These are phyloP conservation scores for Zaprionus ghesquierei DNA, from an alignment of 1,140 invertebrate genomes.

Conservation along the genomic window DNA sequence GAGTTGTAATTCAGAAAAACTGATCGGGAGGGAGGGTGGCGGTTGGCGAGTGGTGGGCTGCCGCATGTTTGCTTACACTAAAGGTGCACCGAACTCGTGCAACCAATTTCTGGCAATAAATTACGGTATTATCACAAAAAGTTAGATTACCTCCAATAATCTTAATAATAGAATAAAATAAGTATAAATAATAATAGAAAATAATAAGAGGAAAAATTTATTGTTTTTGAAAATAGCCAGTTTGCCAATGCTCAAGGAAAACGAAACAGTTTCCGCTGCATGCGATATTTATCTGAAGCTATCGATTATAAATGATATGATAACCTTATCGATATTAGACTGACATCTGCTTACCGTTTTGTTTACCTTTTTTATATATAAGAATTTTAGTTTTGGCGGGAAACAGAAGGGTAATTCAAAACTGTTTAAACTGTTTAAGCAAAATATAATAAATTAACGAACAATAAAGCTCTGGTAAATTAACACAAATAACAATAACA, in stretches of 20 bases:
- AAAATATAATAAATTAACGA: background rate
- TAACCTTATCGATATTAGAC: background rate
- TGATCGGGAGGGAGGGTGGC: slow-evolving; percentile 37
- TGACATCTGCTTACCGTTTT: background rate
- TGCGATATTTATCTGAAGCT: background rate
- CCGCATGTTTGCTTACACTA: slow-evolving; percentile 22
- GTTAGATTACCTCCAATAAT: background rate
- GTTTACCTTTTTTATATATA: background rate
- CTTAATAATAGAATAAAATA: background rate
- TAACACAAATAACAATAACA: background rate
- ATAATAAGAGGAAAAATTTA: too few species aligned
- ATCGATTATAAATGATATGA: background rate
- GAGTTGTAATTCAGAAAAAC: slow-evolving; percentile 41
- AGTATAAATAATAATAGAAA: background rate
- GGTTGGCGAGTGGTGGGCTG: too few species aligned
- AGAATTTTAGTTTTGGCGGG: background rate
- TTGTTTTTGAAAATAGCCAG: background rate
- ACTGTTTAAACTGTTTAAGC: background rate
- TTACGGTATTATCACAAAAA: background rate
- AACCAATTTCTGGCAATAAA: background rate
- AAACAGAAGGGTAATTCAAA: background rate
- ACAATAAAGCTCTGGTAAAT: background rate
- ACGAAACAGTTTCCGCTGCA: background rate
- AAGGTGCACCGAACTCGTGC: slow-evolving; percentile 13
- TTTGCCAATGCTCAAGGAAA: background rate